Conservation (phyloP, 2,797 vertebrate genomes). For the Aratinga solstitialis region DNA sequence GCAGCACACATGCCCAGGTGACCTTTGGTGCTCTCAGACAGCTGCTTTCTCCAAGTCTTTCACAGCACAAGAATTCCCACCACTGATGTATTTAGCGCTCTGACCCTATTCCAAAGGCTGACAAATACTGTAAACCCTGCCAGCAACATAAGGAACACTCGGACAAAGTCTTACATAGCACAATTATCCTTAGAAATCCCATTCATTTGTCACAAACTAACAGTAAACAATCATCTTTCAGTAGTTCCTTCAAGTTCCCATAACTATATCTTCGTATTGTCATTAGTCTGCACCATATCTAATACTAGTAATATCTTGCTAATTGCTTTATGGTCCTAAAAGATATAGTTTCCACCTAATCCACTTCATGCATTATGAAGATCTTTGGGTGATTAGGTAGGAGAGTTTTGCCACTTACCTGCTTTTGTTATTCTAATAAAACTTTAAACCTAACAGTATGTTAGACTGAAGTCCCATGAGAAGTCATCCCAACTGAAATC, state of each 20-base stretch:
- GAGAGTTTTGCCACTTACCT: not conserved
- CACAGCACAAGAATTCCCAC: not conserved
- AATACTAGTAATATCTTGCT: not conserved
- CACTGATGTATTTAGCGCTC: not conserved
- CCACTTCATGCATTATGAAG: not conserved
- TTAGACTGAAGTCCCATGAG: not conserved
- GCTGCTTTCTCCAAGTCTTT: not conserved
- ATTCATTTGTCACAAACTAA: not conserved
- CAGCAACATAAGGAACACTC: not conserved
- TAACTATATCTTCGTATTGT: not conserved
- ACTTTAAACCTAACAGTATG: not conserved
- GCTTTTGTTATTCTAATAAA: not conserved
- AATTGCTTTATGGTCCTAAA: not conserved
- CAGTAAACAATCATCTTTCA: not conserved
- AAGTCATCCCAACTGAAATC: not conserved
- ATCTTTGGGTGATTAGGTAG: not conserved
- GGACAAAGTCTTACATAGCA: not conserved
- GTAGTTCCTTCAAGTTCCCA: not conserved
- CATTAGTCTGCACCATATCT: not conserved
- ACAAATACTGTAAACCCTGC: not conserved
- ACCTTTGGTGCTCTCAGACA: conserved; percentile 9
- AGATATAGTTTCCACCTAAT: not conserved
- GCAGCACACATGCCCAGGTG: not conserved
- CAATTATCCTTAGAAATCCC: not conserved
- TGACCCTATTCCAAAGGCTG: not conserved